These are phyloP conservation scores for Hippopotamyrus pictus DNA, from an alignment of 2,797 vertebrate species.

Conservation along the genomic window DNA sequence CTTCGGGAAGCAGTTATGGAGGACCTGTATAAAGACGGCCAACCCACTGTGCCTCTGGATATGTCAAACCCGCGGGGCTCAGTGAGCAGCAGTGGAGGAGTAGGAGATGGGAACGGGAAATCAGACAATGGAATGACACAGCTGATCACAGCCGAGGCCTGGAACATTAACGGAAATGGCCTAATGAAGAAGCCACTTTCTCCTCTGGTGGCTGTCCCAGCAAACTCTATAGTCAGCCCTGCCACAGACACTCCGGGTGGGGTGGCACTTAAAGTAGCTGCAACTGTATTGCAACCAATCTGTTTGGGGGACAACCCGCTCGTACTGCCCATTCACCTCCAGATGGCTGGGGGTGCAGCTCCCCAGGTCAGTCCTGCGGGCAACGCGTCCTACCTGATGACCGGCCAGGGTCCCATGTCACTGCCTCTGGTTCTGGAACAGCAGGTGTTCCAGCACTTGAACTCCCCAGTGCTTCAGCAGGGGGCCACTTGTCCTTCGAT, in stretches of 20 bases:
- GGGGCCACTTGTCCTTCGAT: conserved; percentile 59
- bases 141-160: conserved; percentile 67
- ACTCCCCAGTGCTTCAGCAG: conserved; percentile 78
- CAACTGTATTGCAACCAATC: conserved; percentile 86
- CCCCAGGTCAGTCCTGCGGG: conserved; percentile 72
- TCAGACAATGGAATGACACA: conserved; percentile 70
- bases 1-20: conserved; percentile 64
- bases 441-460: conserved; percentile 89
- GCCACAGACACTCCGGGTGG: conserved; percentile 70
- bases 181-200: conserved; percentile 79
- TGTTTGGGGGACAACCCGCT: conserved; percentile 88
- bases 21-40: conserved; percentile 66
- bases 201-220: conserved; percentile 63
- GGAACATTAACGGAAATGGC: conserved; percentile 67
- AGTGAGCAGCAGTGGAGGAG: conserved; percentile 33
- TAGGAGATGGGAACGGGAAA: conserved; percentile 48
- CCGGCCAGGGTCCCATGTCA: conserved; percentile 81
- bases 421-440: conserved; percentile 88
- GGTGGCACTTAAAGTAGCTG: conserved; percentile 82
- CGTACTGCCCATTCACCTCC: conserved; percentile 83
- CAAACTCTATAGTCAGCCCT: conserved; percentile 67
- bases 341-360: conserved; percentile 74
- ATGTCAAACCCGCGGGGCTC: conserved; percentile 63
- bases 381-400: conserved; percentile 80
- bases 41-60: conserved; percentile 60